Evolutionary conservation across 2,888 invertebrate genomes (phyloP), one percentile per base, ranked within the genome.

Genomic region (Leptarthrus brevirostris): DNA sequence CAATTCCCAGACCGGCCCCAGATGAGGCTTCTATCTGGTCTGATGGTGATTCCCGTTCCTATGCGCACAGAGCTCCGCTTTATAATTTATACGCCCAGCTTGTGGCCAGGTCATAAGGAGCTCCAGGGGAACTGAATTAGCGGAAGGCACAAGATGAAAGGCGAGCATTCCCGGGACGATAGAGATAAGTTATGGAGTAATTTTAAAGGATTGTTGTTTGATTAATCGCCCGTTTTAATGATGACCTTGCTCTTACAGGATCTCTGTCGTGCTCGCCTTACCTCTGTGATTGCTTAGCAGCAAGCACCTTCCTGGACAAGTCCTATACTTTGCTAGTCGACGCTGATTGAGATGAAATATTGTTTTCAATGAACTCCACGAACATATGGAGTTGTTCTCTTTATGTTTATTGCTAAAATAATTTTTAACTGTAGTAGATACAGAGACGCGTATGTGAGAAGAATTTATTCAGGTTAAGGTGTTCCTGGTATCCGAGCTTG

Each of bases 181-280:
- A 36, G 56, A 66, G 73, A 74, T 75, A 75, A 75, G 34, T 72
- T 61, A 75, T 74, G 64, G 74, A 40, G 72, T 49, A 71, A 75
- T 75, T 75, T 75, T 54, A 61, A 66, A 53, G 72, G 73, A 75
- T 75, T 54, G 58, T 75, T 74, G 66, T 70, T 71, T 75, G 75
- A 75, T 75, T 74, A 74, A 74, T 74, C 74, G 71, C 54, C 49
- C 14, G 24, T 58, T 74, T 75, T 75, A 75, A 74, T 75, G 40
- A 72, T 53, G 74, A 73, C 72, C 75, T 74, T 75, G 75, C 64
- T 73, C 73, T 24, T 47, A n/a, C 66, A 22, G 49, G 14, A n/a
- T n/a, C n/a, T n/a, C n/a, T n/a, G n/a, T n/a, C 10, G 14, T n/a
- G 14, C 47, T 47, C 14, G n/a, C n/a, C 47, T 14, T 4, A 8